Evolutionary conservation across 2,797 vertebrate genomes (phyloP).

Genomic region (Harpagifer antarcticus): DNA sequence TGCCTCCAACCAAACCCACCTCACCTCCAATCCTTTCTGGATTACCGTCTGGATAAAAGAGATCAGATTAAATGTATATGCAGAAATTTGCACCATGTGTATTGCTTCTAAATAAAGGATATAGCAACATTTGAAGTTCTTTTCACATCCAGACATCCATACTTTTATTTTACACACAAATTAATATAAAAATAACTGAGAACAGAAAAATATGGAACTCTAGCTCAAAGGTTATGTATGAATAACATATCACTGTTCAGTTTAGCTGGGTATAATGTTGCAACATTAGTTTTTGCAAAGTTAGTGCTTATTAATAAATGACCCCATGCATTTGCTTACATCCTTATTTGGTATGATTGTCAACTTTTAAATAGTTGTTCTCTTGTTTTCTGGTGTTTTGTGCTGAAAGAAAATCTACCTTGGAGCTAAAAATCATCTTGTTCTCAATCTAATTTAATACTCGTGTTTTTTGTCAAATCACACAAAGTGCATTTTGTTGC

Average conservation of each 20-base stretch:
- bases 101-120: neutral
- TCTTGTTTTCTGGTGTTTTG: neutral
- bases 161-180: neutral
- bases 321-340: neutral
- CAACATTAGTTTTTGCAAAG: neutral
- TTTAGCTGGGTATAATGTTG: neutral
- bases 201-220: neutral
- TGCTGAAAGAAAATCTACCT: neutral
- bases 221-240: neutral
- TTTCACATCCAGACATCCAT: neutral
- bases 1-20: neutral
- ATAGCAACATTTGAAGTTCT: neutral
- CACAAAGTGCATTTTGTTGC: neutral
- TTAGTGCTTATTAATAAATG: neutral
- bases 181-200: neutral
- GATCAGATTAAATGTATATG: neutral
- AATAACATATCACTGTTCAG: neutral
- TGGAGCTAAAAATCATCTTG: neutral
- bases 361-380: neutral
- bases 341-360: neutral
- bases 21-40: neutral
- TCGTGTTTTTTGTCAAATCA: neutral
- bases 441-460: neutral
- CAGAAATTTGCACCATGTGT: neutral
- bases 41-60: neutral